Percentiles rank a stretch among this genome's conserved stretches.
These are phyloP conservation scores for Psilanteris sp. DNA, from an alignment of 1,140 invertebrate genomes.

Conservation along the genomic window DNA sequence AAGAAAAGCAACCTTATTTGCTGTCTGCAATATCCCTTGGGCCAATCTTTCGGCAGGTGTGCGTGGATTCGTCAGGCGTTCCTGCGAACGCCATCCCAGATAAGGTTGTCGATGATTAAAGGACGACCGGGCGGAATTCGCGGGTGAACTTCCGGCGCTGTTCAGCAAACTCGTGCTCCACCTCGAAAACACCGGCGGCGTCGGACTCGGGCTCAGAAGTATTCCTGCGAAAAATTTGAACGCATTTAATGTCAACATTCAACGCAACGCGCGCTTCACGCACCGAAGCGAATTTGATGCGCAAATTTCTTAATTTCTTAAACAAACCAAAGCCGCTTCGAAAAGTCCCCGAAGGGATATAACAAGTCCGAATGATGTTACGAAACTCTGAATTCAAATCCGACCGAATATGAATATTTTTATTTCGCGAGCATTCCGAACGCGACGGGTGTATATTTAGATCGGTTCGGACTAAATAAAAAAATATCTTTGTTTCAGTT, in stretches of 20 bases:
- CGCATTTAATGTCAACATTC: too few relatives aligned
- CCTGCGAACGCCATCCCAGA: constrained; percentile 93
- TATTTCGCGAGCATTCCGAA: too few relatives aligned
- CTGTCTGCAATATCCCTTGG: constrained; percentile 79
- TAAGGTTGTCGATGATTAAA: constrained; percentile 88
- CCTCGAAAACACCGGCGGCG: constrained; percentile 84
- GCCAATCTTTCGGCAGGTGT: constrained; percentile 90
- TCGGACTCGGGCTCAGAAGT: constrained; percentile 79
- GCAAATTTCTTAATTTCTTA: too few relatives aligned
- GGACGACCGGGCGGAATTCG: constrained; percentile 83
- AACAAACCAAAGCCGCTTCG: too few relatives aligned
- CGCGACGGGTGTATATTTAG: too few relatives aligned
- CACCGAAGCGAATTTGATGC: too few relatives aligned
- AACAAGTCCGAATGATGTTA: too few relatives aligned
- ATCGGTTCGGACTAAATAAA: too few relatives aligned
- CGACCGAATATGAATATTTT: too few relatives aligned
- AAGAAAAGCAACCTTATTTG: constrained; percentile 70
- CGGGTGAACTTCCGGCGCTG: constrained; percentile 85
- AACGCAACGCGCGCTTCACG: too few relatives aligned
- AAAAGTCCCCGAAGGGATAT: too few relatives aligned
- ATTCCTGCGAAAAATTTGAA: constrained; percentile 65
- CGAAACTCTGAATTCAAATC: too few relatives aligned
- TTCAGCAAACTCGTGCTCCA: constrained; percentile 93
- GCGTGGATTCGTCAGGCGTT: constrained; percentile 86
- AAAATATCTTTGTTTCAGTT: background rate